phyloP scores from a whole-genome alignment of 2,113 vertebrate species.

The Natator depressus region DNA sequence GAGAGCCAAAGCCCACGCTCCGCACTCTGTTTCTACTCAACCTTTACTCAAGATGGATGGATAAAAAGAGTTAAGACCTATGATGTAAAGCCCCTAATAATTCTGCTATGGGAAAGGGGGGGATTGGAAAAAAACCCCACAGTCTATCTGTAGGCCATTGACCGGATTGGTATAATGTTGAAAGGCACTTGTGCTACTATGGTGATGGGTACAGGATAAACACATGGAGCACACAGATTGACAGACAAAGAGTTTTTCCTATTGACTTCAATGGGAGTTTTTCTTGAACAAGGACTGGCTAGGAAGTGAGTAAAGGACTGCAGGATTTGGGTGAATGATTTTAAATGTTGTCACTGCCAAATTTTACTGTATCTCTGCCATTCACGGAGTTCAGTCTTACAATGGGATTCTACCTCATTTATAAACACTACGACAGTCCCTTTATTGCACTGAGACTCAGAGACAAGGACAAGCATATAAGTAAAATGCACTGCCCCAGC shows the following conservation, averaged over 20 bases:
- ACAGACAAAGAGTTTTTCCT: not conserved
- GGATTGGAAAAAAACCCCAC: not conserved
- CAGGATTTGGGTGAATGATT: not conserved
- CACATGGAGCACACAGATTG: not conserved
- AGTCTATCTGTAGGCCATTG: not conserved
- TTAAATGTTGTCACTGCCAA: not conserved
- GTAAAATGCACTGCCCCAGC: rapidly evolving
- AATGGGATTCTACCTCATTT: rapidly evolving
- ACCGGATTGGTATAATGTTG: not conserved
- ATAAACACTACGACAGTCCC: rapidly evolving
- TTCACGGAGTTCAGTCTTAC: not conserved
- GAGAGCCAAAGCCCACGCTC: rapidly evolving
- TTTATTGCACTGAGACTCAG: rapidly evolving
- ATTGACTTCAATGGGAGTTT: not conserved
- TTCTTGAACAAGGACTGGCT: not conserved
- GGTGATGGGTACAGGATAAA: rapidly evolving
- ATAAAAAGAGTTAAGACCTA: rapidly evolving
- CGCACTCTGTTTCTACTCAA: not conserved
- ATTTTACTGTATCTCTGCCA: not conserved
- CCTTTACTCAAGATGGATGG: not conserved
- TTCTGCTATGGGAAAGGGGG: not conserved
- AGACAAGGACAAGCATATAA: rapidly evolving
- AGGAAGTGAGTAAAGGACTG: rapidly evolving
- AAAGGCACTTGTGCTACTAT: not conserved
- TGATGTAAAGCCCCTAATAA: not conserved